A percentile compares a stretch with the other conserved stretches of the same genome.
Evolutionary conservation across 2,113 vertebrate species (phyloP).

Genomic region (Mirounga angustirostris): DNA sequence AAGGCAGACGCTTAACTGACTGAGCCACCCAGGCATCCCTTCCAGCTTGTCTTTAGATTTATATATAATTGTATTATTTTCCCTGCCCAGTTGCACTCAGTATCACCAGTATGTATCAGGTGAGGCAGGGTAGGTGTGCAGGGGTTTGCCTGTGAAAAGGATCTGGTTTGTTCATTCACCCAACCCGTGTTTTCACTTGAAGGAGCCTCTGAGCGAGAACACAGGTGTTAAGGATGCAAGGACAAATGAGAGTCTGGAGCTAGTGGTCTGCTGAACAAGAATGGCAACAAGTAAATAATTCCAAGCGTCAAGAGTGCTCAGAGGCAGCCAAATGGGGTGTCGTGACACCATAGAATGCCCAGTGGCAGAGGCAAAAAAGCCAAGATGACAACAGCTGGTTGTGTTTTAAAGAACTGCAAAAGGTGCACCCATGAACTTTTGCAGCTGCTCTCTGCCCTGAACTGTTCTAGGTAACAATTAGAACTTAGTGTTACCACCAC

Average conservation of each 20-base stretch:
- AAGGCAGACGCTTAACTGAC: no score
- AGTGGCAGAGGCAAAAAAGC: not conserved
- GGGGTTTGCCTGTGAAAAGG: not conserved
- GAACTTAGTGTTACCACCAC: not conserved
- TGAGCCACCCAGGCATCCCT: not conserved
- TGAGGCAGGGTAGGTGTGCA: not conserved
- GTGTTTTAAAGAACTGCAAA: not conserved
- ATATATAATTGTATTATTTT: not conserved
- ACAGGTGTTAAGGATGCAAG: not conserved
- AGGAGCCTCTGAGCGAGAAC: not conserved
- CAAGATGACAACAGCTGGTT: not conserved
- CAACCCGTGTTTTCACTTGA: not conserved
- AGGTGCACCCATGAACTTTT: not conserved
- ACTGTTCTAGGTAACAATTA: not conserved
- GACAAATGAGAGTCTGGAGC: not conserved
- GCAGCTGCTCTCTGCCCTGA: not conserved
- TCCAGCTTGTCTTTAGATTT: not conserved
- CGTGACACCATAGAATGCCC: not conserved
- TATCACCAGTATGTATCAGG: not conserved
- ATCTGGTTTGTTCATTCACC: fast-evolving
- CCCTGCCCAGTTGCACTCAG: not conserved
- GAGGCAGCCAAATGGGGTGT: not conserved
- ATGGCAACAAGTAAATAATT: not conserved
- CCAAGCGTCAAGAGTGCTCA: not conserved
- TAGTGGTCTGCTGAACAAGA: not conserved